Conservation (phyloP, 2,113 vertebrate species). For the Tragelaphus buxtoni region DNA sequence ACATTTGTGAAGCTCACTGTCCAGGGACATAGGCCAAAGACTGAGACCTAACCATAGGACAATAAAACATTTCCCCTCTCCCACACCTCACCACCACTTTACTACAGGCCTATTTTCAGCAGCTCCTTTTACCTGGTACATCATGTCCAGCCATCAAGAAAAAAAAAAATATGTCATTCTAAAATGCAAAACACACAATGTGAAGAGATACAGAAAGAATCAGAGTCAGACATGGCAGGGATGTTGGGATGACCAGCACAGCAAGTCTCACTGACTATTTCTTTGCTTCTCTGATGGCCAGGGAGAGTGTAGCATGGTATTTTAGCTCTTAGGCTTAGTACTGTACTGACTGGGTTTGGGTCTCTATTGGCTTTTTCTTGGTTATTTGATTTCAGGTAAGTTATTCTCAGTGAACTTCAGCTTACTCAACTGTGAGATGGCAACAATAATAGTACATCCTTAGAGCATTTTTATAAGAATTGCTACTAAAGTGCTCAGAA, state of each 20-base stretch:
- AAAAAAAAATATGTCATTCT: neutral
- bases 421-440: neutral
- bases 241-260: neutral
- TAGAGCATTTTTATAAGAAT: neutral
- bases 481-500: neutral
- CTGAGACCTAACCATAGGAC: neutral
- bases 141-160: neutral
- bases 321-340: neutral
- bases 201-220: neutral
- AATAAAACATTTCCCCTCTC: neutral
- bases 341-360: neutral
- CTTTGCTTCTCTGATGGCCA: neutral
- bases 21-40: neutral
- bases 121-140: neutral
- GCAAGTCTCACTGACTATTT: too few species aligned
- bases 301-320: fast-evolving
- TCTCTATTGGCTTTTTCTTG: neutral
- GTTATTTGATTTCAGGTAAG: neutral
- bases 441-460: neutral
- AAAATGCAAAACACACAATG: neutral
- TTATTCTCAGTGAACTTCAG: neutral
- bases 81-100: neutral
- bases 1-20: neutral
- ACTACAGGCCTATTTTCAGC: neutral
- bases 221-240: neutral